A percentile compares a stretch with the other conserved stretches of the same genome.
Conservation (phyloP, 2,888 invertebrate genomes). For the Zaprionus obscuricornis region DNA sequence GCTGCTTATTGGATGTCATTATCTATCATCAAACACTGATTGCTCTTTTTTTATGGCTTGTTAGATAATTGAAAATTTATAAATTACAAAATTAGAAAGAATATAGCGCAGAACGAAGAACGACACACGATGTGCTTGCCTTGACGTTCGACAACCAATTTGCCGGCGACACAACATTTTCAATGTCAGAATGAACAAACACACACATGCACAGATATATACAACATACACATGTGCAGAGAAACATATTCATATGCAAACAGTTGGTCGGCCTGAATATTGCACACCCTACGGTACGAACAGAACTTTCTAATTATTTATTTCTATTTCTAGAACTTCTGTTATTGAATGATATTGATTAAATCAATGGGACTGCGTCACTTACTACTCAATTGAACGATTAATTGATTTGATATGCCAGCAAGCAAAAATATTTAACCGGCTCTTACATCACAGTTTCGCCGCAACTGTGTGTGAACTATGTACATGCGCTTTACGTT, state of each 20-base stretch:
- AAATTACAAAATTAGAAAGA: slow-evolving; percentile 24
- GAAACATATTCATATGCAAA: too few relatives aligned
- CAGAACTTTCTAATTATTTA: too few relatives aligned
- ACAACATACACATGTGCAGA: background rate
- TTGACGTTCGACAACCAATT: slow-evolving; percentile 39
- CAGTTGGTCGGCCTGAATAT: slow-evolving; percentile 8
- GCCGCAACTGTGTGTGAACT: slow-evolving; percentile 11
- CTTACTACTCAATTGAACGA: slow-evolving; percentile 19
- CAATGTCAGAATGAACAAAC: slow-evolving; percentile 27
- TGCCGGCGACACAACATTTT: slow-evolving; percentile 43
- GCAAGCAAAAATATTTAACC: slow-evolving; percentile 11
- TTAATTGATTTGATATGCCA: slow-evolving; percentile 11
- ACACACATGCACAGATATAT: background rate
- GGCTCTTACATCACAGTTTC: slow-evolving; percentile 50
- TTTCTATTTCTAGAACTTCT: too few relatives aligned
- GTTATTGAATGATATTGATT: too few relatives aligned
- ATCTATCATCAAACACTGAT: slow-evolving; percentile 51
- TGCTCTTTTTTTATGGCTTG: slow-evolving; percentile 32
- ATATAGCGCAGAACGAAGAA: too few relatives aligned
- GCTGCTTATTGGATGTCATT: slow-evolving; percentile 32
- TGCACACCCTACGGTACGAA: slow-evolving; percentile 42
- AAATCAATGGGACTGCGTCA: too few relatives aligned
- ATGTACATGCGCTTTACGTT: slow-evolving; percentile 3
- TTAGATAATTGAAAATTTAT: slow-evolving; percentile 65
- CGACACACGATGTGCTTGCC: slow-evolving; percentile 24